Percentiles rank a stretch among this genome's conserved stretches.
Evolutionary conservation across 2,113 vertebrate genomes (phyloP).

Genomic region (Piprites chloris): DNA sequence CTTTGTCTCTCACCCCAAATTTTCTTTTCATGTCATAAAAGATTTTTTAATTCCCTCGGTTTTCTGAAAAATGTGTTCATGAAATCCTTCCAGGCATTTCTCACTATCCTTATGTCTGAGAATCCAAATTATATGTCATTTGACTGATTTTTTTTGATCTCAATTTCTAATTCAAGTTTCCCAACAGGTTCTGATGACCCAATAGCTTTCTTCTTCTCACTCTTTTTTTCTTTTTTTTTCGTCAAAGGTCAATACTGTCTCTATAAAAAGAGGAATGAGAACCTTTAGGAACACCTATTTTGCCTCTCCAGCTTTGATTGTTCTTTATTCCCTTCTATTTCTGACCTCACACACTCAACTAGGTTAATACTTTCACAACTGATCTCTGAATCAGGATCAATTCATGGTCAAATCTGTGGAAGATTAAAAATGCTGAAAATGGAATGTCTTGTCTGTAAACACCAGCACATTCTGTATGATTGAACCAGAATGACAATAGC

Average conservation of each 20-base stretch:
- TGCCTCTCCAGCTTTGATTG: neutral
- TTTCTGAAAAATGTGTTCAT: neutral
- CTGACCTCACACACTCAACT: neutral
- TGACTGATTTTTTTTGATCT: neutral
- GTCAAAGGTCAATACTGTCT: neutral
- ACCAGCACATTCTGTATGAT: neutral
- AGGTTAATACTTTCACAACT: neutral
- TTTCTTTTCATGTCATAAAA: neutral
- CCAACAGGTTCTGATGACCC: neutral
- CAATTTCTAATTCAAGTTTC: neutral
- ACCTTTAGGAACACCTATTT: neutral
- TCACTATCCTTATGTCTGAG: neutral
- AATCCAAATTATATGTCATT: neutral
- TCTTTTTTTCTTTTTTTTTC: neutral
- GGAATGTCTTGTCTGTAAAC: neutral
- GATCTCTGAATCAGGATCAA: neutral
- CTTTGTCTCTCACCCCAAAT: neutral
- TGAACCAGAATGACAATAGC: neutral
- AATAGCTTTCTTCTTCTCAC: neutral
- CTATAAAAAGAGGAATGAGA: neutral
- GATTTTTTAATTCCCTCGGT: neutral
- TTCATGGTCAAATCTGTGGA: neutral
- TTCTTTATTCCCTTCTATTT: neutral
- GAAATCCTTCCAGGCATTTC: neutral
- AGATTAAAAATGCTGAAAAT: slow-evolving; percentile 6